Evolutionary conservation across 2,797 vertebrate genomes (phyloP), one percentile per base, ranked within the genome.

Genomic region (Epinephelus awoara): DNA sequence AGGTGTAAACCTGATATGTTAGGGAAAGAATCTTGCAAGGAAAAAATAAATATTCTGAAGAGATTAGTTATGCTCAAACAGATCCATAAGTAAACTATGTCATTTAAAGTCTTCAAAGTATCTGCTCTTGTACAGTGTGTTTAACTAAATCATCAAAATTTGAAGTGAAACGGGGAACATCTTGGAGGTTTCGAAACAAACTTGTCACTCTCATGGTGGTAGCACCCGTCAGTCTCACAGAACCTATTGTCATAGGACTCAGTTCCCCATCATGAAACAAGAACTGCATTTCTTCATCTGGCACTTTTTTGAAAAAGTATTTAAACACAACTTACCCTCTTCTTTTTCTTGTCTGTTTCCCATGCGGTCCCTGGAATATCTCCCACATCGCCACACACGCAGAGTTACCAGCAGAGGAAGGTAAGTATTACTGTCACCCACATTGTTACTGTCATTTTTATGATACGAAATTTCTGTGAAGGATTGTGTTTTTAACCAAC

Each of bases 341-440:
- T 84, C 63, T 85, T 64, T 62, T 65, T 49, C 18, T 49, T 62
- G 51, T 27, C 9, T 27, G 12, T 79, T 63, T 84, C 83, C 78
- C 67, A 89, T 82, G 61, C 85, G 83, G 68, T 88, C 80, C 81
- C 77, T 77, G 94, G 87, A 92, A 87, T 85, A 77, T 78, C 66
- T 23, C 18, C 29, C 0, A 0, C 34, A 2, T 58, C 46, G 86
- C 67, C 14, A 13, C 93, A 96, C 86, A 27, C 47, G 52, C 96
- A 99, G 98, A 99, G 93, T 90, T 99, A 88, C 98, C 98, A 0
- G 98, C 98, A 67, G 98, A 99, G 86, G 97, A 99, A 97, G 98
- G 98, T 99, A 96, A 95, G 92, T 50, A 56, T 5, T 4, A 7
- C 67, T 27, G 50, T 40, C 69, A 55, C 56, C 64, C 5, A 62